Conservation (phyloP, 2,797 vertebrate species). For the Sarcophilus harrisii region DNA sequence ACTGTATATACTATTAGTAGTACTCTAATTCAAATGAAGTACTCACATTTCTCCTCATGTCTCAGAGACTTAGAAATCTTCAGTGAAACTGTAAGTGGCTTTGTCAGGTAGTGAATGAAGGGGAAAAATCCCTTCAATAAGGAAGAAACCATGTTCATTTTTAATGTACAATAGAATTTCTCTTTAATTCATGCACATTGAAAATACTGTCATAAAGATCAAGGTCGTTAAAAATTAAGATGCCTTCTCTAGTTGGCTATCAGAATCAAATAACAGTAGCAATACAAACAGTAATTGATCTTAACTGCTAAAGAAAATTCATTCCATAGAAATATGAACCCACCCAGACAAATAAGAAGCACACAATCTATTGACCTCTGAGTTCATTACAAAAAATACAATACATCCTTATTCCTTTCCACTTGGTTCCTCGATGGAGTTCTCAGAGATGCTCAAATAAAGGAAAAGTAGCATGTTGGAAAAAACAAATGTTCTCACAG, state of each 20-base stretch:
- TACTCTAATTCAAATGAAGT: constrained; percentile 73
- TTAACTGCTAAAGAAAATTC: background rate
- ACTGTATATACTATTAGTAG: constrained; percentile 57
- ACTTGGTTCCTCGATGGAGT: background rate
- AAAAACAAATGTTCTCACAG: background rate
- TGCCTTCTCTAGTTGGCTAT: constrained; percentile 49
- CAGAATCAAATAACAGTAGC: background rate
- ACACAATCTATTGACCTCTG: background rate
- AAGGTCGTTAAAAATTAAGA: constrained; percentile 69
- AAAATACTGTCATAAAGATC: constrained; percentile 57
- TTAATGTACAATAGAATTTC: constrained; percentile 59
- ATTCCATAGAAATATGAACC: constrained; percentile 26
- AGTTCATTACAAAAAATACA: background rate
- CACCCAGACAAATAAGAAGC: constrained; percentile 36
- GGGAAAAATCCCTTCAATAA: constrained; percentile 43
- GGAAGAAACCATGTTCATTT: constrained; percentile 61
- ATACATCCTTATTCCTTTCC: background rate
- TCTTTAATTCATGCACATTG: constrained; percentile 51
- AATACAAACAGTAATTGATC: background rate
- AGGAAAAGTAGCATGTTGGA: background rate
- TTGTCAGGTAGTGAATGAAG: constrained; percentile 69
- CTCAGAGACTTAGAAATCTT: constrained; percentile 72
- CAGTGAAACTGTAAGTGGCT: constrained; percentile 66
- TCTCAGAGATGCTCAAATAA: background rate
- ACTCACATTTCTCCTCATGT: constrained; percentile 67